Percentiles rank a stretch among this genome's conserved stretches.
phyloP scores from a whole-genome alignment of 1,140 invertebrate genomes.

The Planococcus citri region DNA sequence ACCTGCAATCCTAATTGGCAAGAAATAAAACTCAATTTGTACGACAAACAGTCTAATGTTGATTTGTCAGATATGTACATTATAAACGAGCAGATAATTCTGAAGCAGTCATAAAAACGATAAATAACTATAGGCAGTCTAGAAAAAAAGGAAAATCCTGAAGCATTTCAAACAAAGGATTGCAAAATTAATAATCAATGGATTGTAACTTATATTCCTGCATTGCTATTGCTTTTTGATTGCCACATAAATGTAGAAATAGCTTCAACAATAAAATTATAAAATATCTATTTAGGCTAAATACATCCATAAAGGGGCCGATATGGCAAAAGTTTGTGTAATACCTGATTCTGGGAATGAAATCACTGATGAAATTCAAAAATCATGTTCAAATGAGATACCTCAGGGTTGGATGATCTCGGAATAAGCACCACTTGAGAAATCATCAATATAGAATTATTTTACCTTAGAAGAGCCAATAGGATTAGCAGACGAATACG shows the following conservation, averaged over 20 bases:
- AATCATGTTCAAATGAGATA: conserved; percentile 33
- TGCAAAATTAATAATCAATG: conserved; percentile 32
- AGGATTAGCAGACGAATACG: no score
- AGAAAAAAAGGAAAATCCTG: conserved; percentile 32
- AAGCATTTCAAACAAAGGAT: neutral
- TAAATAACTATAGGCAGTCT: conserved; percentile 35
- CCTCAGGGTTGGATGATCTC: no score
- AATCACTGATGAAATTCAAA: conserved; percentile 13
- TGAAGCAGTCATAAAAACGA: conserved; percentile 31
- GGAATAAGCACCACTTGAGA: no score
- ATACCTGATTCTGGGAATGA: neutral
- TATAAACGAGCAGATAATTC: conserved; percentile 23
- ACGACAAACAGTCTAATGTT: neutral
- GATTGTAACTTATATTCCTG: conserved; percentile 34
- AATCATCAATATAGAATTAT: no score
- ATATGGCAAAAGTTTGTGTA: conserved; percentile 5
- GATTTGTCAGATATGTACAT: conserved; percentile 24
- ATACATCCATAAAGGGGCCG: conserved; percentile 36
- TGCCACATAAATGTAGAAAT: conserved; percentile 34
- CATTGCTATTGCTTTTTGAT: conserved; percentile 30
- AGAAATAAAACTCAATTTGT: conserved; percentile 17
- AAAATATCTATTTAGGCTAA: conserved; percentile 36
- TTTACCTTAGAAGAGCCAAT: no score
- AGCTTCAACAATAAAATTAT: conserved; percentile 33
- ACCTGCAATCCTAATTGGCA: conserved; percentile 22